A percentile compares a stretch with the other conserved stretches of the same genome.
These are phyloP conservation scores for Sebastes minor DNA, from an alignment of 2,797 vertebrate species.

Conservation along the genomic window DNA sequence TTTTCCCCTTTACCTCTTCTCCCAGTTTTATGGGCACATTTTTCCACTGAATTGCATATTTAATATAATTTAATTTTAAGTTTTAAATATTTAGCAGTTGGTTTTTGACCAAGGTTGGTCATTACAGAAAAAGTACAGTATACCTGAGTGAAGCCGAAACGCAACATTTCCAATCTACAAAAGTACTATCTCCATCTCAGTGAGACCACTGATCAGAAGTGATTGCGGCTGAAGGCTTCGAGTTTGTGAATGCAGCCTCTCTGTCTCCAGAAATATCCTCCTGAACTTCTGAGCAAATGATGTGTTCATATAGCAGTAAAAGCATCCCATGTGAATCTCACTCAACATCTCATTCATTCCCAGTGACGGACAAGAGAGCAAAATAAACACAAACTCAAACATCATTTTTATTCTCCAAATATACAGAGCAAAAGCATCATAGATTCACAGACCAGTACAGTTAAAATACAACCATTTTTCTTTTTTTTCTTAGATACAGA, in stretches of 20 bases:
- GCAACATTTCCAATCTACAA: not conserved
- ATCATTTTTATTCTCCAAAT: constrained; percentile 84
- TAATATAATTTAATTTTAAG: not conserved
- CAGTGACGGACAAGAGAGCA: constrained; percentile 30
- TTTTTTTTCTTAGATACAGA: constrained; percentile 76
- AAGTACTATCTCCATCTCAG: not conserved
- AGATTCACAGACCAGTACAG: constrained; percentile 86
- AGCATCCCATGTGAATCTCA: not conserved
- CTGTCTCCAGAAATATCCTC: not conserved
- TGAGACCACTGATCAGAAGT: not conserved
- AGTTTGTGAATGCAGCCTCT: not conserved
- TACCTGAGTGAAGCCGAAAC: not conserved
- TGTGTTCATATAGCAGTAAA: not conserved
- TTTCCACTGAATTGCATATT: not conserved
- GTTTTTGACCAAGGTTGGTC: not conserved
- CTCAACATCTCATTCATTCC: not conserved
- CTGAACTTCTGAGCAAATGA: not conserved
- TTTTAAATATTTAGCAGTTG: not conserved
- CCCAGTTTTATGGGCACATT: not conserved
- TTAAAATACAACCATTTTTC: constrained; percentile 83
- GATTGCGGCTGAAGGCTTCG: not conserved
- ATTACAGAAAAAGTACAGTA: not conserved
- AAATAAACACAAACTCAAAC: constrained; percentile 69
- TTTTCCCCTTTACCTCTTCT: not conserved
- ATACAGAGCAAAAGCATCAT: constrained; percentile 88